phyloP scores from a whole-genome alignment of 1,140 invertebrate genomes.

The Zeugodacus cucurbitae region DNA sequence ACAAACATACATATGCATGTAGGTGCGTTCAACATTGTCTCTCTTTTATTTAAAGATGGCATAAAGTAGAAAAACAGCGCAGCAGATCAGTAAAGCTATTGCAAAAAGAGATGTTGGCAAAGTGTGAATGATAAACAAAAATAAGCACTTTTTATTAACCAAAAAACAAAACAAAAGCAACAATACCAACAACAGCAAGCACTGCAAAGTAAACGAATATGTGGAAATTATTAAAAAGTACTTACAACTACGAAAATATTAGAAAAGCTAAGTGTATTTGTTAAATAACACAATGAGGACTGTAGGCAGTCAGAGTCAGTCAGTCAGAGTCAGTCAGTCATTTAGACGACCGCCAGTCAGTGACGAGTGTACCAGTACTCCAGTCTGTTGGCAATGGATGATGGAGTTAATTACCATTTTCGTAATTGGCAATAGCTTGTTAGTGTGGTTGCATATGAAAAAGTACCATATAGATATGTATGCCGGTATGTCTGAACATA shows the following conservation, averaged over 20 bases:
- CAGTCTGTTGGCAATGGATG: background rate
- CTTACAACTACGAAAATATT: background rate
- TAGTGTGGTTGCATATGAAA: slow-evolving; percentile 12
- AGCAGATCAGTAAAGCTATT: background rate
- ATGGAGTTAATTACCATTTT: background rate
- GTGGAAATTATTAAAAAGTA: background rate
- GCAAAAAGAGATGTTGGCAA: background rate
- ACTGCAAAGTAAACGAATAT: background rate
- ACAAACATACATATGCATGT: background rate
- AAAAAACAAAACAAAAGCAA: background rate
- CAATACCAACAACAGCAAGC: background rate
- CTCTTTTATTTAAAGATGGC: background rate
- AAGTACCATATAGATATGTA: background rate
- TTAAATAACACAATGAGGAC: background rate
- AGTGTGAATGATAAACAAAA: slow-evolving; percentile 1
- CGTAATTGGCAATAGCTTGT: slow-evolving; percentile 15
- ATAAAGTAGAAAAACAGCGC: background rate
- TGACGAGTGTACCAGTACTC: background rate
- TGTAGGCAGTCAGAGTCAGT: background rate
- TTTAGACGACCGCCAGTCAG: background rate
- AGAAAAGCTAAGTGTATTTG: background rate
- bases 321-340: too few species aligned
- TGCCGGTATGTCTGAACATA: background rate
- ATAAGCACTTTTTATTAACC: background rate
- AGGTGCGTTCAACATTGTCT: background rate